phyloP scores from a whole-genome alignment of 2,113 vertebrate species.

The Oryzias melastigma region DNA sequence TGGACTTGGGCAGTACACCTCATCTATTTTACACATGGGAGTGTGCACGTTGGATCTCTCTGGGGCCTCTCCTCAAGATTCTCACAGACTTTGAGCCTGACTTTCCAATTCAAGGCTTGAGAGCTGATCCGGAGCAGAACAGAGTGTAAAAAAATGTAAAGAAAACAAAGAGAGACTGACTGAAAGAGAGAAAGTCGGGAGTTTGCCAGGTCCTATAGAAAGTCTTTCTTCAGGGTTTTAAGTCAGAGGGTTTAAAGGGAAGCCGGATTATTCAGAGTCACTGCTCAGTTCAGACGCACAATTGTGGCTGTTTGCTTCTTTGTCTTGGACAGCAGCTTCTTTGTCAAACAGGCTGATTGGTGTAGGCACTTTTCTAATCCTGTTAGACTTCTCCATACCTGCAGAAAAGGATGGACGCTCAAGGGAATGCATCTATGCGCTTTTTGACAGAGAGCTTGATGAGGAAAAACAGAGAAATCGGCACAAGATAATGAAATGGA shows the following conservation, averaged over 20 bases:
- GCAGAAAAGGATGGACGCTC: conserved; percentile 9
- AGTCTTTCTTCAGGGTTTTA: conserved; percentile 68
- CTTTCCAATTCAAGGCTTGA: conserved; percentile 66
- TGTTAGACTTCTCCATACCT: conserved; percentile 3
- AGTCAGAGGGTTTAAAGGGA: conserved; percentile 72
- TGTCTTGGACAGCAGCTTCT: conserved; percentile 17
- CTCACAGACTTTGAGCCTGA: conserved; percentile 63
- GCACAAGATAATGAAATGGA: conserved; percentile 1
- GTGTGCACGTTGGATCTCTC: conserved; percentile 14
- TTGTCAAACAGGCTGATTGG: conserved; percentile 30
- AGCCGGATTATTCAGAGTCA: conserved; percentile 72
- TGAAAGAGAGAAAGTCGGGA: conserved; percentile 69
- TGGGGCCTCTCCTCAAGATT: conserved; percentile 64
- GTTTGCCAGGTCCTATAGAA: conserved; percentile 70
- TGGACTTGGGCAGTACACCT: too few relatives aligned
- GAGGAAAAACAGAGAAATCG: not conserved
- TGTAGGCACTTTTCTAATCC: conserved; percentile 13
- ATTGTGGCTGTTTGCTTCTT: conserved; percentile 26
- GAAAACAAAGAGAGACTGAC: conserved; percentile 63
- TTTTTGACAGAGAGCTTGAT: conserved; percentile 2
- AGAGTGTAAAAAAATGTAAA: conserved; percentile 56
- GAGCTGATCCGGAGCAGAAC: conserved; percentile 72
- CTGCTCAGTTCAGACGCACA: not conserved
- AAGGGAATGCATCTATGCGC: not conserved
- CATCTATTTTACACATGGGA: not conserved